Conservation (phyloP, 2,888 invertebrate species). For the Listrodromus nycthemerus region DNA sequence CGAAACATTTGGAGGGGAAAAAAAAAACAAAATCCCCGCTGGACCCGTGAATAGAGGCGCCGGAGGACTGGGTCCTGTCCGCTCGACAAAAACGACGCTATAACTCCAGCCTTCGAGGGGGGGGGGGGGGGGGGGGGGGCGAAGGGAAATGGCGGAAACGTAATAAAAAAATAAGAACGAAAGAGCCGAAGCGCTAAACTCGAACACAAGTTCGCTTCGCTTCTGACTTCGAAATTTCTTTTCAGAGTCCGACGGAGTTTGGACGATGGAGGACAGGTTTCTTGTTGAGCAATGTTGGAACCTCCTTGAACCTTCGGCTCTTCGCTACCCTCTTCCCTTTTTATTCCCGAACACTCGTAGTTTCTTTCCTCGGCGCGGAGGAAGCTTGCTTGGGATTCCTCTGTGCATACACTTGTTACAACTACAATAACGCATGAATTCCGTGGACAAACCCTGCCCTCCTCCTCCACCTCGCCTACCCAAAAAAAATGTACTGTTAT, state of each 20-base stretch:
- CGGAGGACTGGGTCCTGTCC: background rate
- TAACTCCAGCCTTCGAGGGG: constrained; percentile 29
- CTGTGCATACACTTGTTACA: constrained; percentile 1
- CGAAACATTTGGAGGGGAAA: constrained; percentile 21
- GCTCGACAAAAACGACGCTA: constrained; percentile 35
- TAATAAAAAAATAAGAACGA: background rate
- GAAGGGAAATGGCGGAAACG: background rate
- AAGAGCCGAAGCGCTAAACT: constrained; percentile 42
- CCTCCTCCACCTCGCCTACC: too few relatives aligned
- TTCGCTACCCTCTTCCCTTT: background rate
- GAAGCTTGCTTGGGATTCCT: background rate
- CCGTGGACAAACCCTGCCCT: background rate
- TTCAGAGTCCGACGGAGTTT: constrained; percentile 34
- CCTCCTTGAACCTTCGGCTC: constrained; percentile 5
- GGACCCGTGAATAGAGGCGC: constrained; percentile 27
- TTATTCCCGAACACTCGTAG: constrained; percentile 5
- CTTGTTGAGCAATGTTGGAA: constrained; percentile 10
- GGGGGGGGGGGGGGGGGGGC: background rate
- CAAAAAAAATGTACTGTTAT: background rate
- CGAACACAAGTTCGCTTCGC: constrained; percentile 49
- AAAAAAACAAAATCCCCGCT: constrained; percentile 38
- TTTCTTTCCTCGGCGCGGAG: constrained; percentile 6
- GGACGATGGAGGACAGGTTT: constrained; percentile 24
- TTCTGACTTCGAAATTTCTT: constrained; percentile 58
- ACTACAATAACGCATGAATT: constrained; percentile 43